Evolutionary conservation across 2,888 invertebrate genomes (phyloP), one percentile per base, ranked within the genome.

Genomic region (Craniophora ligustri): DNA sequence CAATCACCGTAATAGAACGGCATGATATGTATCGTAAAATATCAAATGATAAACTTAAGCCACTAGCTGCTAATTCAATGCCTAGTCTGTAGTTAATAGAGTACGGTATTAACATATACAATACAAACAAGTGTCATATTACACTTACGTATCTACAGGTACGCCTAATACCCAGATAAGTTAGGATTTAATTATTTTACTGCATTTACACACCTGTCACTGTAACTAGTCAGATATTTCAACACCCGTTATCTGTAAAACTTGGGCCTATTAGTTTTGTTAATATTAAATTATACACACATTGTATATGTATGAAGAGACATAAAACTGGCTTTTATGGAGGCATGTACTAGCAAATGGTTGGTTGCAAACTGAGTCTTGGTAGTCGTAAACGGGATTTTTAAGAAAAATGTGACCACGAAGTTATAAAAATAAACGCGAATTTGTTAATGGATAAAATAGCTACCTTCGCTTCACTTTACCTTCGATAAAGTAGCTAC

Each of bases 181-280:
- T 14, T 46, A 19, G 11, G 8, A 0, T 38, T 59, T 40, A 40
- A 64, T 46, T 55, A 64, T 55, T 46, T 54, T 7, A 15, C 45
- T 39, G 31, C 14, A 47, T 48, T 65, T 30, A 51, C 65, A 65
- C 65, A 65, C 61, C 61, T 65, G 61, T 55, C 32, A 26, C 38
- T 26, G 21, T 18, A 65, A 35, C 58, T 19, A 21, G 63, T 38
- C 11, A 10, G 3, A 54, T 28, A 44, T 63, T 58, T 58, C 57
- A 58, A 36, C 32, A 42, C 32, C 18, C 53, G 35, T 34, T 54
- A 45, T 56, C 35, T 34, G 34, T 30, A 16, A 13, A 15, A 36
- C 32, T 23, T 16, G 11, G 7, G 14, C 26, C 26, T 39, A 58
- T 31, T 67, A 42, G 47, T 39, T 36, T 50, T 58, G 49, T 28